Evolutionary conservation across 2,888 invertebrate genomes (phyloP).

Genomic region (Coelogynopora nodosa): DNA sequence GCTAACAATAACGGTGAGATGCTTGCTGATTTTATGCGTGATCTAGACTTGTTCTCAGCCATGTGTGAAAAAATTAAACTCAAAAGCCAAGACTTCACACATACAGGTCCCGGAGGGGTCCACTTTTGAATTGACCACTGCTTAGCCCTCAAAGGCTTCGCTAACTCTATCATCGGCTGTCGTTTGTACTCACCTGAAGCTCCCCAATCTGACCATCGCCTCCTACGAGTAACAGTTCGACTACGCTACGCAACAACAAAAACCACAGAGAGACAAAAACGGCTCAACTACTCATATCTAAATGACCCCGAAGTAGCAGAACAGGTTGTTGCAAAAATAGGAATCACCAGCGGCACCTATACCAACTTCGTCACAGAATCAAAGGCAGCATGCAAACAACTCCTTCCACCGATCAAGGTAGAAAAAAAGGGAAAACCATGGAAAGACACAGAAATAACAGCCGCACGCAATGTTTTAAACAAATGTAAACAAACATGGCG

Average conservation of each 20-base stretch:
- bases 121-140: background rate
- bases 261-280: background rate
- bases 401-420: background rate
- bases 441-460: slow-evolving; percentile 19
- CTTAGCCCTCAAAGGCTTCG: background rate
- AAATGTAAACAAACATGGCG: slow-evolving; percentile 12
- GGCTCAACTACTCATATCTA: background rate
- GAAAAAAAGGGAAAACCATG: background rate
- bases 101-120: slow-evolving; percentile 19
- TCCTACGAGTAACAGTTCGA: background rate
- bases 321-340: background rate
- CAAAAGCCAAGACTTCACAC: slow-evolving; percentile 14
- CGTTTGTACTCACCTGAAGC: slow-evolving; percentile 25
- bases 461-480: background rate
- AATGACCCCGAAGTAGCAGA: background rate
- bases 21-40: slow-evolving; percentile 24
- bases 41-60: slow-evolving; percentile 19
- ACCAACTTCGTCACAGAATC: background rate
- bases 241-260: slow-evolving; percentile 10
- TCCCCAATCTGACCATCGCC: background rate
- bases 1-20: background rate
- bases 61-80: slow-evolving; percentile 12
- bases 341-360: background rate
- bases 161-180: slow-evolving; percentile 24
- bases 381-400: background rate